Base-by-base conservation (phyloP, 2,113 vertebrate species). In the Tiliqua scincoides region DNA sequence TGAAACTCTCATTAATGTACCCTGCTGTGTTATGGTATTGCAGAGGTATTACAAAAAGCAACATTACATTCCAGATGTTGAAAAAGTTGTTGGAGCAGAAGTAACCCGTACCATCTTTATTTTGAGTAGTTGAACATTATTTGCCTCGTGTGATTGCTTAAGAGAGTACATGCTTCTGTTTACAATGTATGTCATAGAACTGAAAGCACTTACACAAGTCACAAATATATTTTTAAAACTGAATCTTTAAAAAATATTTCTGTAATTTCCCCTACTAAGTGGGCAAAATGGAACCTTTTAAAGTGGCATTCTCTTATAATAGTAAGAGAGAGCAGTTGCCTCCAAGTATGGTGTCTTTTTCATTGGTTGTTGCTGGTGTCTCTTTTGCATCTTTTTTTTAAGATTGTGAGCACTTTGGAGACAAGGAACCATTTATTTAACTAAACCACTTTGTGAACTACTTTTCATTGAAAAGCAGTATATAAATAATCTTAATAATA, bases 1-100 rank as follows among this genome's bases (percentile, higher is more conserved):
- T 91, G 91, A 94, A 93, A 89, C 85, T 91, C 94, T 90, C 92
- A 93, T 94, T 89, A 94, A 94, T 87, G 90, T 61, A 90, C 91
- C 94, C 94, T 90, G 94, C 93, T 94, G 94, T 52, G 93, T 92
- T 94, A 89, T 84, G 82, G 89, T 79, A 93, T 93, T 89, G 89
- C 91, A 90, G 72, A 92, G 85, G 86, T 91, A 92, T 92, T 90
- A 59, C 83, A 92, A 88, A 82, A 89, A 92, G 87, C 92, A 93
- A 87, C 87, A 89, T 88, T 54, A 84, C 81, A 72, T 89, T 94
- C 93, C 94, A 95, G 93, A 95, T 93, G 91, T 91, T 91, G 10
- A 92, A 91, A 89, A 93, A 93, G 84, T 87, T 89, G 93, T 87
- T 4, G 85, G 4, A 83, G 71, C 76, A 87, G 3, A 71, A 92